A percentile compares a stretch with the other conserved stretches of the same genome.
Conservation (phyloP, 1,140 invertebrate species). For the Drosophila pectinifera region DNA sequence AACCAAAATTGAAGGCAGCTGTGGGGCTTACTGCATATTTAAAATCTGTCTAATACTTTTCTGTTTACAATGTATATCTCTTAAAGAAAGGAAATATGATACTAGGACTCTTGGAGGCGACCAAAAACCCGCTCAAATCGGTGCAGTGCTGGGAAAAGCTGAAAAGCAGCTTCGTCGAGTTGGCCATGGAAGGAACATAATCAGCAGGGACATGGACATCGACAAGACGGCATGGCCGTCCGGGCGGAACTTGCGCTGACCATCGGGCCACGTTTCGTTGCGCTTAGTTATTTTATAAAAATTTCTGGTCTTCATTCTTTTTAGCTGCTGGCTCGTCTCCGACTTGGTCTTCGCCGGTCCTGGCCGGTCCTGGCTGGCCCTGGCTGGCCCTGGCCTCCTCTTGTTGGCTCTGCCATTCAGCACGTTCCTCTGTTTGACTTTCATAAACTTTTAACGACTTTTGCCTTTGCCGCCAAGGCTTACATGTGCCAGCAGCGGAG, state of each 20-base stretch:
- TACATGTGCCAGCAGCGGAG: conserved; percentile 62
- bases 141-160: conserved; percentile 27
- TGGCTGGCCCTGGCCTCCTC: conserved; percentile 21
- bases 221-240: conserved; percentile 35
- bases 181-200: conserved; percentile 46
- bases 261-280: conserved; percentile 76
- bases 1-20: background rate
- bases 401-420: conserved; percentile 43
- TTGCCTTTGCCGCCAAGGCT: conserved; percentile 74
- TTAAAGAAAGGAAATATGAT: conserved; percentile 5
- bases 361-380: conserved; percentile 17
- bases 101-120: conserved; percentile 31
- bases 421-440: conserved; percentile 82
- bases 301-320: conserved; percentile 41
- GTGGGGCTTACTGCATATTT: background rate
- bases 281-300: conserved; percentile 78
- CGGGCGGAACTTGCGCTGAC: conserved; percentile 47
- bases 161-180: conserved; percentile 8
- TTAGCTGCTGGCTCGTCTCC: conserved; percentile 36
- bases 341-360: conserved; percentile 9
- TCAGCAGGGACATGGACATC: conserved; percentile 53
- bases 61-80: background rate
- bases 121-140: conserved; percentile 53
- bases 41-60: too few species aligned
- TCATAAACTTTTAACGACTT: conserved; percentile 85